Conservation (phyloP, 1,140 invertebrate species). For the Psix sp. region DNA sequence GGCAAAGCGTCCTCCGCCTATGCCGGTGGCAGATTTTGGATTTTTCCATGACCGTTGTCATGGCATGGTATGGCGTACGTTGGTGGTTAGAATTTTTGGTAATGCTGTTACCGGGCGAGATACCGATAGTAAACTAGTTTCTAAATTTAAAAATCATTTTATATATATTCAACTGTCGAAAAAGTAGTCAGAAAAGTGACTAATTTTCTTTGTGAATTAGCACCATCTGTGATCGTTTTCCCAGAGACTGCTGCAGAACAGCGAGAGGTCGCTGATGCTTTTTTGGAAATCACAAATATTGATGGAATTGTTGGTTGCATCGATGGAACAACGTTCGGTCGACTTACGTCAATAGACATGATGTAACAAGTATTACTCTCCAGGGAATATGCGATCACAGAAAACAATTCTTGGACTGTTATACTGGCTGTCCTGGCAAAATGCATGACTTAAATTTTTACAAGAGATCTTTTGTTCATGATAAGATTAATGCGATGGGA, state of each 20-base stretch:
- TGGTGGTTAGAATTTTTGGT: too few relatives aligned
- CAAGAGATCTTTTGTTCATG: conserved; percentile 32
- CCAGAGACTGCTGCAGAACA: neutral
- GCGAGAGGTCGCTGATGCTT: neutral
- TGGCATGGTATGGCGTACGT: too few relatives aligned
- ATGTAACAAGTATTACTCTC: too few relatives aligned
- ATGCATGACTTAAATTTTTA: conserved; percentile 63
- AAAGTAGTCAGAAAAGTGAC: neutral
- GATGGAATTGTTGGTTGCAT: conserved; percentile 2
- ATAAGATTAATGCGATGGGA: conserved; percentile 14
- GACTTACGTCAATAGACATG: too few relatives aligned
- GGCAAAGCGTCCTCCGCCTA: too few relatives aligned
- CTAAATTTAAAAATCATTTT: too few relatives aligned
- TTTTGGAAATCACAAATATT: conserved; percentile 7
- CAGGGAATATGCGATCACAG: conserved; percentile 14
- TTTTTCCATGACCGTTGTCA: too few relatives aligned
- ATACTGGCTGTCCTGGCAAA: conserved; percentile 60
- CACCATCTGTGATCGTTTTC: conserved; percentile 4
- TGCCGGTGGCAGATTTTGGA: too few relatives aligned
- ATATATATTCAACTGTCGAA: too few relatives aligned
- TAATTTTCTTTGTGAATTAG: conserved; percentile 29
- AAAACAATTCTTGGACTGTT: conserved; percentile 59
- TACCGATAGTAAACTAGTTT: too few relatives aligned
- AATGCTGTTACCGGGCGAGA: too few relatives aligned
- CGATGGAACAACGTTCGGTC: too few relatives aligned